A percentile compares a stretch with the other conserved stretches of the same genome.
phyloP scores from a whole-genome alignment of 2,113 vertebrate genomes.

The Trematocara macrostoma region DNA sequence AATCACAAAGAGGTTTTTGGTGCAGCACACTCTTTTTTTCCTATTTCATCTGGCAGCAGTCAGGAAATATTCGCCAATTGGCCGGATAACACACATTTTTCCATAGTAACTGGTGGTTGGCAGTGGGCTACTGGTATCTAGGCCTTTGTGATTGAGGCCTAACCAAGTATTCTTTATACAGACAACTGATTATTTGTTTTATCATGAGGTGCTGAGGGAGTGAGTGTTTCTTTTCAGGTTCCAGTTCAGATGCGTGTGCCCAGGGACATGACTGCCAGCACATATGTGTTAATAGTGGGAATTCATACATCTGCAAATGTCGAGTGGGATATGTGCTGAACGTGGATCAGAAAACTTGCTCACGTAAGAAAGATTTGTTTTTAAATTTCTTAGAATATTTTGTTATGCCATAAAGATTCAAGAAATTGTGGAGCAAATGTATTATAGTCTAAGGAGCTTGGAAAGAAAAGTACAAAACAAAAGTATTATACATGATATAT shows the following conservation, averaged over 20 bases:
- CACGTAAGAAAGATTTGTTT: constrained; percentile 33
- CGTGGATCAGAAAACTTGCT: constrained; percentile 71
- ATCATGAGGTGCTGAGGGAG: background rate
- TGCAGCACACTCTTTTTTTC: background rate
- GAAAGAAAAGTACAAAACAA: background rate
- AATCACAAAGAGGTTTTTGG: background rate
- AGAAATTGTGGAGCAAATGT: background rate
- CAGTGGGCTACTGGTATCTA: background rate
- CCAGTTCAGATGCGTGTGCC: constrained; percentile 42
- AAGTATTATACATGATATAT: background rate
- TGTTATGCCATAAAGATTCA: background rate
- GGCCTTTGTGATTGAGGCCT: background rate
- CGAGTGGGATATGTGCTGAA: constrained; percentile 69
- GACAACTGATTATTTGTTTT: background rate
- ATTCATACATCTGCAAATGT: constrained; percentile 66
- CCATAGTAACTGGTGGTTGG: background rate
- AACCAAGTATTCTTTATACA: background rate
- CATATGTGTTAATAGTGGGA: constrained; percentile 55
- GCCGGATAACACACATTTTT: accelerated
- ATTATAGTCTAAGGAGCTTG: background rate
- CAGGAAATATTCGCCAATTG: background rate
- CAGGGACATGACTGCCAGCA: constrained; percentile 70
- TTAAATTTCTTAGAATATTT: background rate
- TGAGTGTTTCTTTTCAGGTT: constrained; percentile 28
- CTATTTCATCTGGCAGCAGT: background rate